phyloP scores from a whole-genome alignment of 2,797 vertebrate genomes.

The Arrhamphus sclerolepis region DNA sequence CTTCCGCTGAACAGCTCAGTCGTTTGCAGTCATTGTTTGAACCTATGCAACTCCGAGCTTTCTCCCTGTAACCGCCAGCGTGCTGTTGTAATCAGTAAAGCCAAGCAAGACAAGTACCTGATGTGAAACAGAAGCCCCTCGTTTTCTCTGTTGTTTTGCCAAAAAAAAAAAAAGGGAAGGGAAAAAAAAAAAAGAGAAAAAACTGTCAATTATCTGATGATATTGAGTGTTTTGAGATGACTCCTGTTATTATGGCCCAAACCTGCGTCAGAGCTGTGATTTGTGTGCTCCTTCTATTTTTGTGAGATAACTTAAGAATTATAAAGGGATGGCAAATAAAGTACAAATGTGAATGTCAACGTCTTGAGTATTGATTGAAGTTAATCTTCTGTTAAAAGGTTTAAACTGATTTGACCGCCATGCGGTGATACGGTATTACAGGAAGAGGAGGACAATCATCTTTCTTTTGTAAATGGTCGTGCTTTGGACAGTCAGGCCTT shows the following conservation, averaged over 20 bases:
- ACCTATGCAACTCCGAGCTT: conserved; percentile 81
- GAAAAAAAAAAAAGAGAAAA: conserved; percentile 27
- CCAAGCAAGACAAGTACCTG: conserved; percentile 59
- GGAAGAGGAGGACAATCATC: too few species aligned
- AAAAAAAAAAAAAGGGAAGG: too few species aligned
- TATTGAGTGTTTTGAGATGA: conserved; percentile 69
- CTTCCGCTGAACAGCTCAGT: conserved; percentile 57
- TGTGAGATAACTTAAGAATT: conserved; percentile 81
- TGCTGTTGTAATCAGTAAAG: conserved; percentile 66
- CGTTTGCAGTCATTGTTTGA: conserved; percentile 68
- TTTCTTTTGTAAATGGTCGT: too few species aligned
- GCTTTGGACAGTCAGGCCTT: too few species aligned
- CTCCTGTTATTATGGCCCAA: conserved; percentile 74
- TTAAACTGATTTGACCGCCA: not conserved
- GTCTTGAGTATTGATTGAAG: conserved; percentile 63
- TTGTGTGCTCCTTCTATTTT: conserved; percentile 86
- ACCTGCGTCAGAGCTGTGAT: conserved; percentile 75
- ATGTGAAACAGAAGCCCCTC: conserved; percentile 66
- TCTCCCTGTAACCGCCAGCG: conserved; percentile 60
- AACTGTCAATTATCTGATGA: conserved; percentile 64
- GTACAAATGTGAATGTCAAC: conserved; percentile 80
- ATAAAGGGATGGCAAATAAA: conserved; percentile 84
- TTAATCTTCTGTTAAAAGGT: conserved; percentile 2
- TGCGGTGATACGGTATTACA: not conserved
- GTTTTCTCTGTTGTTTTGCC: conserved; percentile 60